A percentile compares a stretch with the other conserved stretches of the same genome.
Conservation (phyloP, 2,888 invertebrate species). For the Isotomurus palustris region DNA sequence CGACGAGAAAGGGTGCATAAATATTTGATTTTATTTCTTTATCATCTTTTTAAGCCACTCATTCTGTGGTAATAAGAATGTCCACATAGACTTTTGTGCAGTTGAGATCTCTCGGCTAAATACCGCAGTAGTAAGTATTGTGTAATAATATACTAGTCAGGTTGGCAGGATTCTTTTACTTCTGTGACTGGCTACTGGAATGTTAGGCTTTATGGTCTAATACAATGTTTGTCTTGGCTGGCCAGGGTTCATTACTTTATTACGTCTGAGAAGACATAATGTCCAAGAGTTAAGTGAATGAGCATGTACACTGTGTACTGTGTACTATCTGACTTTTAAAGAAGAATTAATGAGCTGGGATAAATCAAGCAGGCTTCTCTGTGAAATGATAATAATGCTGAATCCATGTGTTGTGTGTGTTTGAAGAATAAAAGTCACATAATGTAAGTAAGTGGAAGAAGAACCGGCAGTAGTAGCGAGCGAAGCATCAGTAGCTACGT, state of each 20-base stretch:
- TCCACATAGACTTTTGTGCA: constrained; percentile 24
- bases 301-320: no score
- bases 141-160: constrained; percentile 16
- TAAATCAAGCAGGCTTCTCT: no score
- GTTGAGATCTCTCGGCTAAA: background rate
- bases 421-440: no score
- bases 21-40: constrained; percentile 35
- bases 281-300: no score
- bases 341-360: constrained; percentile 4
- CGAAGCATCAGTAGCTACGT: no score
- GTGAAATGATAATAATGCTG: no score
- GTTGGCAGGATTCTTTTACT: constrained; percentile 18
- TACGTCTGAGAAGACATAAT: no score
- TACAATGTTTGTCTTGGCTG: background rate
- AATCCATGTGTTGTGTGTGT: no score
- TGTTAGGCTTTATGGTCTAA: constrained; percentile 17
- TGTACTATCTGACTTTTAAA: constrained; percentile 1
- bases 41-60: constrained; percentile 23
- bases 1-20: constrained; percentile 9
- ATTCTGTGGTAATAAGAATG: constrained; percentile 33
- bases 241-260: constrained; percentile 2
- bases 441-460: no score
- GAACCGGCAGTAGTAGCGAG: no score
- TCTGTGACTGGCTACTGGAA: constrained; percentile 36
- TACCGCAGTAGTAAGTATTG: background rate